Evolutionary conservation across 2,888 invertebrate species (phyloP).

Genomic region (Phania funesta): DNA sequence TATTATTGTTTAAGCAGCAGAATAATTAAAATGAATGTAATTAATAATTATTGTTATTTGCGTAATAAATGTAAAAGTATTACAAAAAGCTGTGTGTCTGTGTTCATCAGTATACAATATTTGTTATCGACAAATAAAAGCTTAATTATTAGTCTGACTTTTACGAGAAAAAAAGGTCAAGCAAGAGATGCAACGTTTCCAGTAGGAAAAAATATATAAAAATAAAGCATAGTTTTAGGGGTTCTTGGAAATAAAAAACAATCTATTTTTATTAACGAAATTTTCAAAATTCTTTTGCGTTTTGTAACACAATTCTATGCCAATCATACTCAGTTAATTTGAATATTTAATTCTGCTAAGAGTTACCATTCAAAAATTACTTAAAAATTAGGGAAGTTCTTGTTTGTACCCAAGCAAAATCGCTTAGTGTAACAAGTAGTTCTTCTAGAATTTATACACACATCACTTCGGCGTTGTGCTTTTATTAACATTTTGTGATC

Average conservation of each 20-base stretch:
- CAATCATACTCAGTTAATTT: too few relatives aligned
- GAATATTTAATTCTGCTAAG: too few relatives aligned
- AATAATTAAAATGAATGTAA: constrained; percentile 58
- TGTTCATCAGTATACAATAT: constrained; percentile 12
- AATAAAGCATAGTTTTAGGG: not conserved
- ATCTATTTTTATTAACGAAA: too few relatives aligned
- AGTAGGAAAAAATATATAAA: not conserved
- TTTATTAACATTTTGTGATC: too few relatives aligned
- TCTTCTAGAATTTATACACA: too few relatives aligned
- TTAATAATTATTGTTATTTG: constrained; percentile 59
- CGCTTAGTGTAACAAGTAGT: too few relatives aligned
- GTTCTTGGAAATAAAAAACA: not conserved
- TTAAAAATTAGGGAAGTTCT: too few relatives aligned
- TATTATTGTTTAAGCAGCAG: constrained; percentile 41
- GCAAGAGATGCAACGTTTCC: not conserved
- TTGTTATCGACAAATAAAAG: constrained; percentile 37
- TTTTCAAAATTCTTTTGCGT: too few relatives aligned
- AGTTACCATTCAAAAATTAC: too few relatives aligned
- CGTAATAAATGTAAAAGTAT: constrained; percentile 48
- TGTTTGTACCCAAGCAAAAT: too few relatives aligned
- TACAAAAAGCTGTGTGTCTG: not conserved
- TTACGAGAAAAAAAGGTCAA: not conserved
- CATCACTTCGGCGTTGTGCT: too few relatives aligned
- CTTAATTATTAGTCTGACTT: constrained; percentile 46
- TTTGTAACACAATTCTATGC: too few relatives aligned